Conservation (phyloP, 1,140 invertebrate genomes). For the Acyrthosiphon pisum region DNA sequence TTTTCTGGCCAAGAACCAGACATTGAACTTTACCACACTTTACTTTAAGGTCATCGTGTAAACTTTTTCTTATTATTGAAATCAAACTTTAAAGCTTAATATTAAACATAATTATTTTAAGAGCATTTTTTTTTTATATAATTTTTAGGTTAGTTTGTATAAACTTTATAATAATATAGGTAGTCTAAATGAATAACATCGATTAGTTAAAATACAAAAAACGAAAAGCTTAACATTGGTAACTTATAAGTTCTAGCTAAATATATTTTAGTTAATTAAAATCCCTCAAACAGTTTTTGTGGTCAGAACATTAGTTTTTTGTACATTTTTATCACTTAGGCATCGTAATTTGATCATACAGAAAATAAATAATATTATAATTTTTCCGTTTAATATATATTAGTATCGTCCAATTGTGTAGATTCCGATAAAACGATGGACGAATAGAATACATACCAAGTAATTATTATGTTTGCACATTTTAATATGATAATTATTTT, state of each 20-base stretch:
- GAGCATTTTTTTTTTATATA: not conserved
- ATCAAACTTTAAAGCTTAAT: not conserved
- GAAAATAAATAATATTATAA: no score
- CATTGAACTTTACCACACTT: not conserved
- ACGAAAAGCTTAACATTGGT: no score
- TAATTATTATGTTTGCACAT: not conserved
- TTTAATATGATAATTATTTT: not conserved
- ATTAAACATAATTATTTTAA: not conserved
- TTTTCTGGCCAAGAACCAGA: conserved; percentile 3
- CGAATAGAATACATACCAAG: not conserved
- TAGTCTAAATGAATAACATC: no score
- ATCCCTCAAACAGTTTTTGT: no score
- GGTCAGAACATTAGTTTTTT: no score
- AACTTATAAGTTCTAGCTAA: no score
- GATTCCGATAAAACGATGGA: not conserved
- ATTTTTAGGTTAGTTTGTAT: no score
- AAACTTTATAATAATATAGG: no score
- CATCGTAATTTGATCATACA: no score
- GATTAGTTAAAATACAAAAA: no score
- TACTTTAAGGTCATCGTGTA: not conserved
- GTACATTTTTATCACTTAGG: no score
- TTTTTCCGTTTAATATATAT: not conserved
- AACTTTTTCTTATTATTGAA: not conserved
- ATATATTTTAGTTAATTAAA: no score
- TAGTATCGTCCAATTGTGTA: not conserved